Evolutionary conservation across 2,888 invertebrate species (phyloP), one percentile per base, ranked within the genome.

Genomic region (Cenopis cana): DNA sequence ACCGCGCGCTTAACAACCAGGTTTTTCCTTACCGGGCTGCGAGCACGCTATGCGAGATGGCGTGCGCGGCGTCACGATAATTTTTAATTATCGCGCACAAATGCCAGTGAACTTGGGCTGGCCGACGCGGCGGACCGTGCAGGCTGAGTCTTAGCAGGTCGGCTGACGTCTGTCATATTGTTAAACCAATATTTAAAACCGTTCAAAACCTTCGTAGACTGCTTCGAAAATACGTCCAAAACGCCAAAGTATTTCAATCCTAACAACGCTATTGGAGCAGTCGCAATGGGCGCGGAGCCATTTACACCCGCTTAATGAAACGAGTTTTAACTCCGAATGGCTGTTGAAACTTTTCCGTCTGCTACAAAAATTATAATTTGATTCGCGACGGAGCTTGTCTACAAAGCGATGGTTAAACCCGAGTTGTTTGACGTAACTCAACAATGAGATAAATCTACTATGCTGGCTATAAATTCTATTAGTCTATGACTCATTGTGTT

Each of bases 71-170:
- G 92, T 91, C 92, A 92, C 90, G 90, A 91, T 92, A 91, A 89
- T 93, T 93, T 93, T 93, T 93, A 93, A 93, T 93, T 93, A 93
- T 91, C 90, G 90, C 90, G 90, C 87, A 91, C 89, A 91, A 93
- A 93, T 93, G 93, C 93, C 93, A 93, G 90, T 93, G 93, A 93
- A 93, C 93, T 92, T 93, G 93, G 93, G 89, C 91, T 90, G 87
- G 81, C 82, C 79, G 82, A 82, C 89, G 85, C 85, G 87, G 82
- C 82, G 82, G 79, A 80, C 76, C 81, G 80, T 80, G 80, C 77
- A 66, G 82, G 85, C 86, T 85, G 85, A n/a, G n/a, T 83, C 83
- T 84, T 84, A 86, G 84, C 90, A 87, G 92, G 92, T 91, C 86
- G 89, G 87, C 86, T 88, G 86, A 88, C 88, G 89, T 87, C 89